Evolutionary conservation across 1,140 invertebrate genomes (phyloP).

Genomic region (Drosophila mauritiana): DNA sequence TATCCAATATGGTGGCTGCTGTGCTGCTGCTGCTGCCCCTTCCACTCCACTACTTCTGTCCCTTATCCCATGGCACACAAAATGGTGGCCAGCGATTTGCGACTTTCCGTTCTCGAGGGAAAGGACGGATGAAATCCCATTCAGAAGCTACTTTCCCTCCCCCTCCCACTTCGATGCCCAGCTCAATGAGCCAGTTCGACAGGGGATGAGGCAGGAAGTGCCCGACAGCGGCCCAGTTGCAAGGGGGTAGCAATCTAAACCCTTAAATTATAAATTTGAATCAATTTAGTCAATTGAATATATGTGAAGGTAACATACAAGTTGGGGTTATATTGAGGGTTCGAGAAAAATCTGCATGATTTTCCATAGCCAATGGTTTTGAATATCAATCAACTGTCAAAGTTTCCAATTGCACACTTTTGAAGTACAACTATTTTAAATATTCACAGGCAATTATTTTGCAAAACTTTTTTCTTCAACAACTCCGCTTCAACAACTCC

Average conservation of each 20-base stretch:
- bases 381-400: too few relatives aligned
- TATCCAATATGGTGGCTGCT: conserved; percentile 48
- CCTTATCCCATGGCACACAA: conserved; percentile 38
- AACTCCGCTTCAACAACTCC: not conserved
- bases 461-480: not conserved
- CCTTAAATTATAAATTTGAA: too few relatives aligned
- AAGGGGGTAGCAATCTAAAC: too few relatives aligned
- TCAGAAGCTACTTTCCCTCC: conserved; percentile 17
- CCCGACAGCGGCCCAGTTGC: not conserved
- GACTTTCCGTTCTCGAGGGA: conserved; percentile 7
- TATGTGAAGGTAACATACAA: not conserved
- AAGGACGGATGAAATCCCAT: not conserved
- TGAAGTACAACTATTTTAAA: too few relatives aligned
- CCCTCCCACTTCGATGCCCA: not conserved
- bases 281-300: not conserved
- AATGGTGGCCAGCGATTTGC: conserved; percentile 54
- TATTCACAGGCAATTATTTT: not conserved
- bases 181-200: conserved; percentile 23
- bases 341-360: not conserved
- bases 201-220: not conserved
- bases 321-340: not conserved
- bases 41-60: not conserved
- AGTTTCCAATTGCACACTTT: too few relatives aligned
- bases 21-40: conserved; percentile 4
- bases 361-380: too few relatives aligned